Evolutionary conservation across 2,797 vertebrate genomes (phyloP).

Genomic region (Clangula hyemalis): DNA sequence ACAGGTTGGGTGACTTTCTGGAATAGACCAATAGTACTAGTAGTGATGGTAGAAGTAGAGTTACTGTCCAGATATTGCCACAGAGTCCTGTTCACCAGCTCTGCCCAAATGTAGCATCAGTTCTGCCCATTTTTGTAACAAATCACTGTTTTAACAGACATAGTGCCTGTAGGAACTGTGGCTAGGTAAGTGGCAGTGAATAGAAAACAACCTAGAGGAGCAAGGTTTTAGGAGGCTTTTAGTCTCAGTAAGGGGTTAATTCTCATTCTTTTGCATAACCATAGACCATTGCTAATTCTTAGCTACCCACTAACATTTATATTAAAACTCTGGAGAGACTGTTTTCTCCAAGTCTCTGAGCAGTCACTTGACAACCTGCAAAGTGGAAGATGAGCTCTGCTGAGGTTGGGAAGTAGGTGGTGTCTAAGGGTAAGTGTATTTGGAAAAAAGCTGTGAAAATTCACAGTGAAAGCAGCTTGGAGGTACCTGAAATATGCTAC

Average conservation of each 20-base stretch:
- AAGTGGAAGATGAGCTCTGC: not conserved
- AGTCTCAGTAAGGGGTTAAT: not conserved
- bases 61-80: no score
- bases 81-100: no score
- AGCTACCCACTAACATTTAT: not conserved
- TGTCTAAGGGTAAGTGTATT: not conserved
- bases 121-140: not conserved
- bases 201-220: not conserved
- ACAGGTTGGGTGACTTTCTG: no score
- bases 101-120: not conserved
- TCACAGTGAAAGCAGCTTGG: not conserved
- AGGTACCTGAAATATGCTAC: not conserved
- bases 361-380: not conserved
- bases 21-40: no score
- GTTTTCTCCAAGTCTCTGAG: not conserved
- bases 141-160: not conserved
- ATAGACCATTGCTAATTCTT: not conserved
- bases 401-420: slow-evolving; percentile 13
- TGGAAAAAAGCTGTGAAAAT: slow-evolving; percentile 14
- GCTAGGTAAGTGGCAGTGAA: not conserved
- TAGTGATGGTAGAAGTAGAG: no score
- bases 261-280: not conserved
- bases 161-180: not conserved
- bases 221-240: not conserved
- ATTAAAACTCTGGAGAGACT: not conserved